Evolutionary conservation across 2,888 invertebrate species (phyloP).

Genomic region (Acronicta aceris): DNA sequence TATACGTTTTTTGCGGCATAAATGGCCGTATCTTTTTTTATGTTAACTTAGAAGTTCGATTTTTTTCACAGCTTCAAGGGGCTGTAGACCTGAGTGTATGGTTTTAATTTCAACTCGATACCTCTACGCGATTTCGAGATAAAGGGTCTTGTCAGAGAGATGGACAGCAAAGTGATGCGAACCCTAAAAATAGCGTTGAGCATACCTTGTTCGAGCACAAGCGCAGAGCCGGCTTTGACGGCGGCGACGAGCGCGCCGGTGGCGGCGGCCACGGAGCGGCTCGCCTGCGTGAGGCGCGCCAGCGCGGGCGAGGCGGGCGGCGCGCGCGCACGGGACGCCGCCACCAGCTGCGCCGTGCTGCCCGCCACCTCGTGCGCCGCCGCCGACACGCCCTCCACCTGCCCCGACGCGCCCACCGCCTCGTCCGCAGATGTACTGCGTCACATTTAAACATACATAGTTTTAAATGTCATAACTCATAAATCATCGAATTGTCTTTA

Average conservation of each 20-base stretch:
- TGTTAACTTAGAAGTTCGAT: no score
- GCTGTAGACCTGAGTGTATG: no score
- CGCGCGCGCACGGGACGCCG: constrained; percentile 98
- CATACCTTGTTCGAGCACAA: constrained; percentile 92
- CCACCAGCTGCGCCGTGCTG: constrained; percentile 99
- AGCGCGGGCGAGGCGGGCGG: constrained; percentile 94
- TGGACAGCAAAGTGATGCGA: no score
- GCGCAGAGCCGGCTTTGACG: constrained; percentile 96
- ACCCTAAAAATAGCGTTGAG: no score
- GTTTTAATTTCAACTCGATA: no score
- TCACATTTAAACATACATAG: not conserved
- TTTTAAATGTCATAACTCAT: no score
- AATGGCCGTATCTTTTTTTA: no score
- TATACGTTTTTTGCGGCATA: no score
- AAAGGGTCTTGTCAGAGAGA: no score
- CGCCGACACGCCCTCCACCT: constrained; percentile 97
- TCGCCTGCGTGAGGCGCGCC: constrained; percentile 94
- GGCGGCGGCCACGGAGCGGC: constrained; percentile 96
- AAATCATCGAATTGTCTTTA: no score
- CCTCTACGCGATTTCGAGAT: no score
- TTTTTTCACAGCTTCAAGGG: no score
- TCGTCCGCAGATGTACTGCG: constrained; percentile 96
- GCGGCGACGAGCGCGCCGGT: constrained; percentile 98
- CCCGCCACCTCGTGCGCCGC: constrained; percentile 98
- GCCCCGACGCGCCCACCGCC: constrained; percentile 95